Conservation (phyloP, 2,888 invertebrate species). For the Thecophora atra region DNA sequence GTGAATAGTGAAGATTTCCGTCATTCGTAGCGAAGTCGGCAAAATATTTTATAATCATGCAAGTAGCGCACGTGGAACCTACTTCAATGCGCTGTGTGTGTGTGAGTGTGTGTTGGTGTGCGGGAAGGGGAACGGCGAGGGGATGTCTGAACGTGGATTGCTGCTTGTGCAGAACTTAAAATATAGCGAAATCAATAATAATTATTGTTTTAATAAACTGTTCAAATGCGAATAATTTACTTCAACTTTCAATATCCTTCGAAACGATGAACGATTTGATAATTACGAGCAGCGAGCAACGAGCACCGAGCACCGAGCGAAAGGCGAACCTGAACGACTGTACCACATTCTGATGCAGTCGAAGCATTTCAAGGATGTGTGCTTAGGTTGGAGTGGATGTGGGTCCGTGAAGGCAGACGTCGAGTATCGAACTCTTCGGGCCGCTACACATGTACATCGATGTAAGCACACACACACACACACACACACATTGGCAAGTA, state of each 20-base stretch:
- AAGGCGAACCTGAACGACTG: too few species aligned
- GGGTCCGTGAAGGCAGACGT: neutral
- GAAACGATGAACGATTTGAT: constrained; percentile 33
- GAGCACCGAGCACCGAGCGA: neutral
- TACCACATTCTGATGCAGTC: constrained; percentile 3
- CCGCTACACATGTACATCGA: neutral
- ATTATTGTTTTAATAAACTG: constrained; percentile 39
- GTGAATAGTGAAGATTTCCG: neutral
- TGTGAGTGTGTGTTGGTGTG: constrained; percentile 1
- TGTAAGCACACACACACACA: neutral
- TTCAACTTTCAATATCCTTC: constrained; percentile 38
- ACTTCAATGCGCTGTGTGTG: neutral
- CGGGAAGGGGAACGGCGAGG: neutral
- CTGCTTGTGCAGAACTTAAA: constrained; percentile 25
- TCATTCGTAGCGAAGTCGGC: neutral
- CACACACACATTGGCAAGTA: constrained; percentile 23
- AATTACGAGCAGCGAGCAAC: constrained; percentile 26
- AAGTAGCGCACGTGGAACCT: constrained; percentile 16
- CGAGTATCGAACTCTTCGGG: neutral
- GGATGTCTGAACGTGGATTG: neutral
- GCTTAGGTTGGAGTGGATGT: neutral
- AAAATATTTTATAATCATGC: neutral
- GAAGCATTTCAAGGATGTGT: constrained; percentile 19
- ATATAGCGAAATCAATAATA: constrained; percentile 38
- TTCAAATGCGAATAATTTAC: constrained; percentile 38